phyloP scores from a whole-genome alignment of 2,888 invertebrate genomes.

The Pammene aurita region DNA sequence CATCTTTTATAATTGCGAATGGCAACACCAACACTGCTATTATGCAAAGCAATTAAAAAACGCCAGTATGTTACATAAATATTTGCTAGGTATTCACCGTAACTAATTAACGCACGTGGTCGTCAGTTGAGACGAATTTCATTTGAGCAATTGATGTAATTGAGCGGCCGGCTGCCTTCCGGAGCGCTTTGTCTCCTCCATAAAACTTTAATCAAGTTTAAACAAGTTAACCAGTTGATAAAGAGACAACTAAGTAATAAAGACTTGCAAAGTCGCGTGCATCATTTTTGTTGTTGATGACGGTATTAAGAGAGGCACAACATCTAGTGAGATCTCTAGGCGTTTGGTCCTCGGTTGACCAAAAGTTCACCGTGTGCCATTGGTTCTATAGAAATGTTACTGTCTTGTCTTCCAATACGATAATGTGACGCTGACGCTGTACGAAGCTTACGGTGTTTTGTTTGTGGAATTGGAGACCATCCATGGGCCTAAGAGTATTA shows the following conservation, averaged over 20 bases:
- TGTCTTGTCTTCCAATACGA: too few species aligned
- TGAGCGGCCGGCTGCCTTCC: conserved; percentile 75
- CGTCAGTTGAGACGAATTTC: conserved; percentile 72
- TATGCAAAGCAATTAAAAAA: conserved; percentile 35
- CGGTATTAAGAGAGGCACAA: neutral
- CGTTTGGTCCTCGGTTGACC: too few species aligned
- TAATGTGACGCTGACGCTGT: too few species aligned
- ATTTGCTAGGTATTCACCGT: conserved; percentile 80
- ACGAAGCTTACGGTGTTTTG: too few species aligned
- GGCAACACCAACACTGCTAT: neutral
- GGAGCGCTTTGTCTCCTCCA: conserved; percentile 65
- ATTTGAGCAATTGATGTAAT: conserved; percentile 82
- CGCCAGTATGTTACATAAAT: conserved; percentile 43
- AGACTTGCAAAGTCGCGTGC: conserved; percentile 2
- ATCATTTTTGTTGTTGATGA: neutral
- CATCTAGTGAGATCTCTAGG: too few species aligned
- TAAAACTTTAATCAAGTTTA: conserved; percentile 36
- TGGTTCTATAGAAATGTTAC: too few species aligned
- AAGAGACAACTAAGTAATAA: neutral
- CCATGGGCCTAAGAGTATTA: too few species aligned
- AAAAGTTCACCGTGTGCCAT: too few species aligned
- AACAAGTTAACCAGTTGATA: conserved; percentile 20
- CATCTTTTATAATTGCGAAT: too few species aligned
- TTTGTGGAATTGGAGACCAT: too few species aligned
- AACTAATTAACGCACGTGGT: conserved; percentile 74